Base-by-base conservation (phyloP, 2,113 vertebrate genomes). In the Bubalus kerabau region DNA sequence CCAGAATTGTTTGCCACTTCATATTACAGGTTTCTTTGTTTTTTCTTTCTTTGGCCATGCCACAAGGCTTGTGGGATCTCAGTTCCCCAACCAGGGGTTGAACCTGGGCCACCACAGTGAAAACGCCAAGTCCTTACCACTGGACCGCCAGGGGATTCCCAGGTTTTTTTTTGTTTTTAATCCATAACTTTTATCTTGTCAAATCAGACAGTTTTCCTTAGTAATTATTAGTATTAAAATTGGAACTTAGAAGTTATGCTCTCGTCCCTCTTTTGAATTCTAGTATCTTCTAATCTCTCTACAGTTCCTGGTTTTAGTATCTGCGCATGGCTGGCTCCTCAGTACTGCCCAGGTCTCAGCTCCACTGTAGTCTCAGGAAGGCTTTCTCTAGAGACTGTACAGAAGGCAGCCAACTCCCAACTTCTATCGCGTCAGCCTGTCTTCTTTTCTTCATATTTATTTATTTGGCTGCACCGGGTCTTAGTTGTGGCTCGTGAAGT, bases 171-270 rank as follows among this genome's bases (percentile, higher is more conserved):
- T 36, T 71, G 21, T 36, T 36, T 71, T 19, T 0, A n/a, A 43
- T 43, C 56, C 7, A 0, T 67, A 91, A 36, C 17, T 78, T 57
- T 76, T 46, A 78, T 54, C 74, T 52, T 78, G 16, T 64, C 56
- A 78, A 93, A 60, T 36, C 19, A 3, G 43, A 48, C 14, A 78
- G 93, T 78, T 93, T 76, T 60, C 52, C 17, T 87, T 57, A 56
- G 32, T 64, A 81, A 87, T 83, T 40, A 62, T 7, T 62, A 86
- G 30, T 32, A 46, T 57, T 90, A 76, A 95, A 59, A 32, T 52
- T 19, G 30, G 50, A 64, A 40, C n/a, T 67, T 46, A 78, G 36
- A 83, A 87, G 74, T 36, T 78, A 36, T 0, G 3, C 12, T 46
- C 59, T 17, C 1, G 0, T 8, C 9, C 23, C 26, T 8, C 40